Evolutionary conservation across 2,888 invertebrate species (phyloP).

Genomic region (Dasypolia templi): DNA sequence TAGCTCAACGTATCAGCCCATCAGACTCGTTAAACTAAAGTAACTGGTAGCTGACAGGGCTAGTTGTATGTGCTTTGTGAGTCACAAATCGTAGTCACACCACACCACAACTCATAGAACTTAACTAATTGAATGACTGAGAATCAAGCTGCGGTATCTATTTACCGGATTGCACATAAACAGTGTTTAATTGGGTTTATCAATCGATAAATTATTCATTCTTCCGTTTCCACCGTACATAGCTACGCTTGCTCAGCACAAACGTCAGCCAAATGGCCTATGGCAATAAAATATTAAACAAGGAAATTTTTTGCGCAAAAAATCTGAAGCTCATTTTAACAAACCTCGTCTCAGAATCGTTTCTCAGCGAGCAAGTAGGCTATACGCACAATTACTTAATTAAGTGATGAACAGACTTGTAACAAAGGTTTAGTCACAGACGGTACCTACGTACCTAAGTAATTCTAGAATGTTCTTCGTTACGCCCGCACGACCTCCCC

Average conservation of each 20-base stretch:
- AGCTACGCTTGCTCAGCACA: neutral
- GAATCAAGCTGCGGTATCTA: conserved; percentile 19
- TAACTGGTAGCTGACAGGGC: conserved; percentile 21
- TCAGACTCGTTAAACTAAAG: conserved; percentile 30
- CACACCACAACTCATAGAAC: conserved; percentile 22
- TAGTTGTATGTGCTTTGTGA: conserved; percentile 32
- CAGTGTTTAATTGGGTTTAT: conserved; percentile 25
- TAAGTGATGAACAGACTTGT: conserved; percentile 58
- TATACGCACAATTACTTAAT: conserved; percentile 52
- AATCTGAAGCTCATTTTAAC: conserved; percentile 33
- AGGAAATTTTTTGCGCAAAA: conserved; percentile 21
- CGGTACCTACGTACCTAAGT: conserved; percentile 39
- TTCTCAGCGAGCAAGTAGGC: conserved; percentile 25
- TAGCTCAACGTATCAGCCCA: conserved; percentile 15
- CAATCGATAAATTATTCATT: conserved; percentile 31
- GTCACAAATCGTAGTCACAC: conserved; percentile 41
- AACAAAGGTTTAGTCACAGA: conserved; percentile 66
- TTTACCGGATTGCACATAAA: conserved; percentile 30
- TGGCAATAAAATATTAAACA: conserved; percentile 32
- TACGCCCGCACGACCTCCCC: conserved; percentile 27
- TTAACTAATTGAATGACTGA: conserved; percentile 41
- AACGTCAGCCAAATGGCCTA: neutral
- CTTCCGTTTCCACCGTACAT: neutral
- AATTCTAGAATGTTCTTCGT: conserved; percentile 49
- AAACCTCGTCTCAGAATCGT: conserved; percentile 28